phyloP scores from a whole-genome alignment of 1,140 invertebrate species.

The Oreohelix idahoensis region DNA sequence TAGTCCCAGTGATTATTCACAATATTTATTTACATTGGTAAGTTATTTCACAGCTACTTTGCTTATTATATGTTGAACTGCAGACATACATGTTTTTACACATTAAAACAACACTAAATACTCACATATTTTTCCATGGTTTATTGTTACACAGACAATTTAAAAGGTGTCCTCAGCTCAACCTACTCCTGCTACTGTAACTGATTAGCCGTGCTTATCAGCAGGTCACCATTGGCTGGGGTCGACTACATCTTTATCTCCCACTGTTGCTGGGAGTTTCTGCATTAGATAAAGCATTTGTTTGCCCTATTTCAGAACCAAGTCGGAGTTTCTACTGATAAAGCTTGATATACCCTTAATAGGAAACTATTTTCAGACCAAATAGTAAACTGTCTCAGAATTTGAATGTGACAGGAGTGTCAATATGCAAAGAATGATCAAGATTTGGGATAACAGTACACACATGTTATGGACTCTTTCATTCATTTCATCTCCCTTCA shows the following conservation, averaged over 20 bases:
- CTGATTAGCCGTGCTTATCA: neutral
- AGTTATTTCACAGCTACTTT: too few species aligned
- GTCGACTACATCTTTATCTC: neutral
- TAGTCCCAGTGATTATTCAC: too few species aligned
- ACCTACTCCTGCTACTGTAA: neutral
- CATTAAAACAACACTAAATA: neutral
- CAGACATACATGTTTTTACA: too few species aligned
- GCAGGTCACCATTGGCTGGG: neutral
- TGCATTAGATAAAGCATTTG: constrained; percentile 4
- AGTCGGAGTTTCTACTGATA: neutral
- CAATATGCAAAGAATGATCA: too few species aligned
- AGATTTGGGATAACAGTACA: too few species aligned
- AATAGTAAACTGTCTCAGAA: too few species aligned
- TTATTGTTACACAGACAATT: neutral
- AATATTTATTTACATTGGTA: too few species aligned
- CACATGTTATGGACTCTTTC: too few species aligned
- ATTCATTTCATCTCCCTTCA: too few species aligned
- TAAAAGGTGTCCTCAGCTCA: neutral
- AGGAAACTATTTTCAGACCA: neutral
- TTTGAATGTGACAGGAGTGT: too few species aligned
- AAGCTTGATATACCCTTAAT: neutral
- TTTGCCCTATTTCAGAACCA: neutral
- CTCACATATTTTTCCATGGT: neutral
- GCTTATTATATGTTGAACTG: too few species aligned
- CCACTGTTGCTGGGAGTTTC: neutral